Evolutionary conservation across 2,113 vertebrate species (phyloP), one percentile per base, ranked within the genome.

Genomic region (Muntiacus muntjak): DNA sequence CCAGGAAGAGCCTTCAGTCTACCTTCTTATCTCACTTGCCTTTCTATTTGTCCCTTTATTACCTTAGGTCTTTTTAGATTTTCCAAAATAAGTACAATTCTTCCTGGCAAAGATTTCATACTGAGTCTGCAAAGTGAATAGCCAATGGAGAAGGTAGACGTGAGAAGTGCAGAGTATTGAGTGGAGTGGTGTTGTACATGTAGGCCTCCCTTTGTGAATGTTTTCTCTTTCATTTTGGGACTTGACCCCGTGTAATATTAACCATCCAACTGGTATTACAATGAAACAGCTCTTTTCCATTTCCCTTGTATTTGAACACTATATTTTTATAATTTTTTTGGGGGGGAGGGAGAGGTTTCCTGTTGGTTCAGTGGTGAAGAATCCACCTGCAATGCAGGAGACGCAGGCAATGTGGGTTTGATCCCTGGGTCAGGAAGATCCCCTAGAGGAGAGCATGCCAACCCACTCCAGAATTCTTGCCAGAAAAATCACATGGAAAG

Each of bases 121-220:
- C 25, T n/a, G 26, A 64, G 15, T 91, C 21, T 85, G 64, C 11
- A 28, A 86, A 87, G 15, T 23, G n/a, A 74, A 1, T 8, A 4
- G 45, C 17, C 17, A 90, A 2, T 21, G 47, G 50, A 43, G 21
- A 86, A 64, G 28, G 5, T 23, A 21, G 15, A 26, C 6, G 5
- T 8, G 33, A 33, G 28, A 14, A 14, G 7, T 30, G 4, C 4
- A 19, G n/a, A 28, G 2, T 26, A 28, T 3, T 7, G 1, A 33
- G 1, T 13, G 67, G 28, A 40, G 0, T 4, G 26, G 14, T 76
- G 30, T 30, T 58, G 76, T n/a, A 2, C 2, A 1, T 2, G 3
- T n/a, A 15, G 15, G 8, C 7, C 1, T 85, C 5, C 47, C 33
- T 23, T 30, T 52, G 1, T 33, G 21, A 30, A 3, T 23, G 6